Evolutionary conservation across 2,888 invertebrate species (phyloP), one percentile per base, ranked within the genome.

Genomic region (Patella ulyssiponensis): DNA sequence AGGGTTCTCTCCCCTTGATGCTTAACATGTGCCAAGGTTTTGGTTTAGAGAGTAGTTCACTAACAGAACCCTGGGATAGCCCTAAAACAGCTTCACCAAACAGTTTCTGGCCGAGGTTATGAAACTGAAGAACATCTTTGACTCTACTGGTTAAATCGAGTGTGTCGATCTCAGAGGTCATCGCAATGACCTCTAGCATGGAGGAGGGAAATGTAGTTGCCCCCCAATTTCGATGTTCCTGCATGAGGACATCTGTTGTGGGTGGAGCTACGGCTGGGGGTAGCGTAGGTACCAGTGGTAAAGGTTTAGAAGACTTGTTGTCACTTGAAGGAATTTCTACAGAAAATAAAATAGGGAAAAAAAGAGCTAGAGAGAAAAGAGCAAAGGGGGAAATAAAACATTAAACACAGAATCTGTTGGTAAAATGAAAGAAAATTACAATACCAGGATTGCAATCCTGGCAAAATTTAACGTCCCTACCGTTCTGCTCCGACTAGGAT

Each of bases 11-110:
- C 0, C 99, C 99, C 92, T 98, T 98, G 91, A 98, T 97, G 90
- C 98, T 98, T 76, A 99, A 94, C 98, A 98, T 98, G 91, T 98
- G 98, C 98, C 99, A 99, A 0, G 98, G 98, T 90, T 99, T 99
- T 5, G 99, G 99, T 92, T 98, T 98, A 80, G 98, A 98, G 11
- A 99, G 94, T 81, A 99, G 93, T 92, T 99, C 99, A 88, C 98
- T 98, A 15, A 98, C 98, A 2, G 98, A 91, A 56, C 92, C 98
- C 92, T 99, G 98, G 0, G 98, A 98, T 52, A 99, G 93, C 0
- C 98, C 98, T 17, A 99, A 93, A 4, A 99, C 98, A 0, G 97
- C 98, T 93, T 99, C 99, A 14, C 99, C 99, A 89, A 99, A 99
- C 91, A 95, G 94, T 93, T 98, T 98, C 92, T 99, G 99, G 3